Evolutionary conservation across 1,140 invertebrate species (phyloP).

Genomic region (Drosophila triauraria): DNA sequence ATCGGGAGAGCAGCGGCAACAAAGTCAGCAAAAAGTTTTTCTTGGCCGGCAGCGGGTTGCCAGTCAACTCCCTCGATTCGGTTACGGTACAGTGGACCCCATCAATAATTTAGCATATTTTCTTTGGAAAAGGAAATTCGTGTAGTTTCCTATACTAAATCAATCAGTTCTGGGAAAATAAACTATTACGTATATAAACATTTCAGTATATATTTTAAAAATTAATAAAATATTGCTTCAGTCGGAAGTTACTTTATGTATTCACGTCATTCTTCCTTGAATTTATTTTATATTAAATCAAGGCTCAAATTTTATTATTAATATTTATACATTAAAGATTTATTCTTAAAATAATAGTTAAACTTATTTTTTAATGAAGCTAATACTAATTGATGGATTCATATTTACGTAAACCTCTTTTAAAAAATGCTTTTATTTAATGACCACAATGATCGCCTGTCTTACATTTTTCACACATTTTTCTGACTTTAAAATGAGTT

Average conservation of each 20-base stretch:
- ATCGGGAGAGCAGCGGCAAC: constrained; percentile 37
- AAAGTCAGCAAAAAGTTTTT: constrained; percentile 66
- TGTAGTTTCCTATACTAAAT: neutral
- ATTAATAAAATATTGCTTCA: neutral
- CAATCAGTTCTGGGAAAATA: neutral
- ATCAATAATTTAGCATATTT: constrained; percentile 4
- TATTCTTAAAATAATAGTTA: neutral
- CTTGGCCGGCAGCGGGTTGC: constrained; percentile 58
- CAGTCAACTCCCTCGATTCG: constrained; percentile 17
- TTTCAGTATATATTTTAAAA: neutral
- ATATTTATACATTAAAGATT: neutral
- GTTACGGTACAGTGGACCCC: constrained; percentile 44
- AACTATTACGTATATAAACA: neutral
- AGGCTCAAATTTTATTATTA: neutral
- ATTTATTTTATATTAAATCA: neutral
- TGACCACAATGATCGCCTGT: neutral
- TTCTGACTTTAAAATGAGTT: neutral
- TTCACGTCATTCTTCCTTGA: too few relatives aligned
- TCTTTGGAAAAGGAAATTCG: neutral
- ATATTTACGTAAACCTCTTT: too few relatives aligned
- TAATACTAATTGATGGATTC: too few relatives aligned
- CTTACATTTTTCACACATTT: neutral
- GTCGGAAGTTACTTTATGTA: neutral
- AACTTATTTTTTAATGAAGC: too few relatives aligned
- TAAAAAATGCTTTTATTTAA: too few relatives aligned